Evolutionary conservation across 2,888 invertebrate species (phyloP).

Genomic region (Ischnura elegans): DNA sequence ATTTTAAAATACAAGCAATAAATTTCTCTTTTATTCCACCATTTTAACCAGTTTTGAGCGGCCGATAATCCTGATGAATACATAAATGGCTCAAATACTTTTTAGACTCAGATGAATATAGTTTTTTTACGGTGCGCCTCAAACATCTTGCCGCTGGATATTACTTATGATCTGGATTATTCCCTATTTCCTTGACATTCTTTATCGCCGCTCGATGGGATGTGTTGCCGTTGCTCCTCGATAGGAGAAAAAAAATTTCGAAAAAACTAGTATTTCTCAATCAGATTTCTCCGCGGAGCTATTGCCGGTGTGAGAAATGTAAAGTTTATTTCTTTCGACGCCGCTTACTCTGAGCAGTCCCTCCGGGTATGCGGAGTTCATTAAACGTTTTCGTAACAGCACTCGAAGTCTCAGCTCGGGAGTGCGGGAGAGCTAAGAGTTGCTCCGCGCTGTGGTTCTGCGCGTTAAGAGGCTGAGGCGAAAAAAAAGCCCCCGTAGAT

Average conservation of each 20-base stretch:
- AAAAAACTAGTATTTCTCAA: constrained; percentile 39
- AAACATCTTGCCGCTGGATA: not conserved
- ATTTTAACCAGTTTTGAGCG: not conserved
- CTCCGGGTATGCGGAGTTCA: constrained; percentile 50
- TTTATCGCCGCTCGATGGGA: not conserved
- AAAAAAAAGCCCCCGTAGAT: not conserved
- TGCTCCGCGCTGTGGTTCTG: not conserved
- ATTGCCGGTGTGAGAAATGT: not conserved
- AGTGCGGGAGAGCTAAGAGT: not conserved
- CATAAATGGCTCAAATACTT: not conserved
- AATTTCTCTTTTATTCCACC: not conserved
- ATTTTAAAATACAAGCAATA: not conserved
- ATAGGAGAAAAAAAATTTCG: not conserved
- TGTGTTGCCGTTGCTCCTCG: not conserved
- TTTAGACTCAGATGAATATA: not conserved
- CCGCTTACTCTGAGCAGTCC: not conserved
- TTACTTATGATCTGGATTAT: not conserved
- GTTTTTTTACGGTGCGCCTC: not conserved
- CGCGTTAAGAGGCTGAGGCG: not conserved
- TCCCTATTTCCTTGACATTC: not conserved
- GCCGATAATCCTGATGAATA: not conserved
- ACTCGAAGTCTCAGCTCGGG: not conserved
- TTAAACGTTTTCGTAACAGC: constrained; percentile 51
- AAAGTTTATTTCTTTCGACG: constrained; percentile 4
- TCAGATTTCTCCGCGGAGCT: constrained; percentile 43